A percentile compares a stretch with the other conserved stretches of the same genome.
Evolutionary conservation across 1,140 invertebrate species (phyloP).

Genomic region (Eupristina koningsbergeri): DNA sequence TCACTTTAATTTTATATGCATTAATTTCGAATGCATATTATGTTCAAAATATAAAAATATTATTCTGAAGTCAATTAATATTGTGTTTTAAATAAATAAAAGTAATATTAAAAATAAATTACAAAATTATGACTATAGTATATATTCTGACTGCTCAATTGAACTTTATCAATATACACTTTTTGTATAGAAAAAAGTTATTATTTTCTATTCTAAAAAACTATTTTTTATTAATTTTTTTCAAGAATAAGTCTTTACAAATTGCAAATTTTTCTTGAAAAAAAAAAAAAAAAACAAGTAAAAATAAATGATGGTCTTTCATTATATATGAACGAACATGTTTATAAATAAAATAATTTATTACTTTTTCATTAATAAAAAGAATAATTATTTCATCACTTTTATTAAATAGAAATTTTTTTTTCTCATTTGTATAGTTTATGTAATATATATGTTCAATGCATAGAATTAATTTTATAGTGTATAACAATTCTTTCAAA

Average conservation of each 20-base stretch:
- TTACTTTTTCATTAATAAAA: conserved; percentile 40
- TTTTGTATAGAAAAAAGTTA: neutral
- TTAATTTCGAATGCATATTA: conserved; percentile 32
- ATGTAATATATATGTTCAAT: conserved; percentile 21
- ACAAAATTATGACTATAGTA: neutral
- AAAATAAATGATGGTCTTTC: neutral
- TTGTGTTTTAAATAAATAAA: conserved; percentile 1
- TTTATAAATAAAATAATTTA: conserved; percentile 33
- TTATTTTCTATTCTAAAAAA: neutral
- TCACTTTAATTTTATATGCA: conserved; percentile 34
- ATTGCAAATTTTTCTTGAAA: neutral
- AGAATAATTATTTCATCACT: conserved; percentile 32
- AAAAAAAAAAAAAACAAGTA: too few relatives aligned
- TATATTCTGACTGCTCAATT: neutral
- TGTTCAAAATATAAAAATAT: conserved; percentile 46
- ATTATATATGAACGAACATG: neutral
- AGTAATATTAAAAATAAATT: conserved; percentile 22
- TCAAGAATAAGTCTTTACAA: neutral
- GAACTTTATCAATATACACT: neutral
- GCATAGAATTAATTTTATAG: conserved; percentile 38
- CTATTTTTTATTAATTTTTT: conserved; percentile 3
- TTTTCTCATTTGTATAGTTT: neutral
- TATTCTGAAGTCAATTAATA: conserved; percentile 37
- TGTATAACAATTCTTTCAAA: conserved; percentile 27
- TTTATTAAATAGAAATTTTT: neutral